These are phyloP conservation scores for Papilio polyxenes DNA, from an alignment of 1,140 invertebrate species.

Conservation along the genomic window DNA sequence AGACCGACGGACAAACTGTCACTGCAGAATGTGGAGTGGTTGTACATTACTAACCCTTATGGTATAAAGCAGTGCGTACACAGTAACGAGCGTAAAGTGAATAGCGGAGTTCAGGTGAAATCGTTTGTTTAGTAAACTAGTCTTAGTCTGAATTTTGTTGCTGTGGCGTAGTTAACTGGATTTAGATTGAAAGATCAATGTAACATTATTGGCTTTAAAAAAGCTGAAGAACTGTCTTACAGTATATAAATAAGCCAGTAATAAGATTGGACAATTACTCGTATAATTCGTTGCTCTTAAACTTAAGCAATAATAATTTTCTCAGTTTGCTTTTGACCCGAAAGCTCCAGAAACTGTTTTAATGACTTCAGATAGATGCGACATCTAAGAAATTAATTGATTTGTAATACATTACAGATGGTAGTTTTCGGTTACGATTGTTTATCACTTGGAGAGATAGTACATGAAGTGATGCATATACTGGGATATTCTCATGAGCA, in stretches of 20 bases:
- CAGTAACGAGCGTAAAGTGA: conserved; percentile 64
- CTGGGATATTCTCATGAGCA: conserved; percentile 94
- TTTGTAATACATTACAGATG: conserved; percentile 55
- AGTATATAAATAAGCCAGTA: no score
- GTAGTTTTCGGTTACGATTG: conserved; percentile 75
- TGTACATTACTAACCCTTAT: conserved; percentile 70
- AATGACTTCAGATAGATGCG: no score
- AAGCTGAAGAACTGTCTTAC: no score
- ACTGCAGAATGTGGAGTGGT: conserved; percentile 63
- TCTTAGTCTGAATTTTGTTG: no score
- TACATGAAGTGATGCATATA: conserved; percentile 93
- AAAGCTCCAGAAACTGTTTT: no score
- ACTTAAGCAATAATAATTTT: no score
- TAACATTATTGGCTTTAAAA: no score
- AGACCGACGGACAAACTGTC: conserved; percentile 63
- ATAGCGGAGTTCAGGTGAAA: conserved; percentile 67
- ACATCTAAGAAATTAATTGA: background rate
- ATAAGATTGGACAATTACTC: no score
- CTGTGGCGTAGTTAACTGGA: no score
- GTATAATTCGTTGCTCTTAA: no score
- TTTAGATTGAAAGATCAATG: no score
- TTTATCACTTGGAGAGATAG: conserved; percentile 82
- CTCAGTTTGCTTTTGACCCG: no score
- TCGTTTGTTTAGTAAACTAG: background rate
- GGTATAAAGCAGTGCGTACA: conserved; percentile 72